Base-by-base conservation (phyloP, 2,113 vertebrate genomes). In the Pterocles gutturalis region DNA sequence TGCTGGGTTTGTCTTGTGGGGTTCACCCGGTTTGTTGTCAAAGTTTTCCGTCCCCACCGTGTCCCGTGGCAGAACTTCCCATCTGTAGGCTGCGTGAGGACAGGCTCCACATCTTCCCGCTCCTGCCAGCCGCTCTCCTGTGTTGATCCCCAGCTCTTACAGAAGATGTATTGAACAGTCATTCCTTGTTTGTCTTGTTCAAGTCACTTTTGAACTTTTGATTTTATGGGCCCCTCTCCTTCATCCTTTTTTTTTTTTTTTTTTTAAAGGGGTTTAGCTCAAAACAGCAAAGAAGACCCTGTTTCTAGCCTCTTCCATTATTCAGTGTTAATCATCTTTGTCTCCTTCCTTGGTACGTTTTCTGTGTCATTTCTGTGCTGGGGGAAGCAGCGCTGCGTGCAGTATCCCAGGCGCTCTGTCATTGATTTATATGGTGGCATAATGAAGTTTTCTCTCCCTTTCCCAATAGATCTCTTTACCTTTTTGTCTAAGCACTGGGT, bases 81-180 rank as follows among this genome's bases (percentile, higher is more conserved):
- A 2, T 7, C 16, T 5, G 11, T 8, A 4, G 79, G 15, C 38
- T 5, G 21, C 5, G 25, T 10, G 41, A 26, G 66, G 45, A 58
- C 0, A 5, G 49, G 58, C 54, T 22, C 1, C 43, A 7, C 6
- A 0, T 41, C 62, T 25, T 53, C 1, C 0, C 7, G 0, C 49
- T 51, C n/a, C 46, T 18, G 4, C 20, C 57, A 24, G 43, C 65
- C 69, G 45, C n/a, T 64, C 36, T 26, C 8, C 0, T 28, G 53
- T 22, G 7, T 48, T 46, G 41, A 22, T 46, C 78, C 48, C 20
- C 3, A 9, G n/a, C 41, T 54, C 55, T 38, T 46, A 21, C 0
- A 28, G 70, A 41, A 21, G 48, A 25, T 54, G 16, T 6, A 8
- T 38, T 69, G 64, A 36, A 9, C 25, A 73, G 31, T 89, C 18